Conservation (phyloP, 30 jellyfish, hydroid and myxozoan species). For the Mastigias papua region DNA sequence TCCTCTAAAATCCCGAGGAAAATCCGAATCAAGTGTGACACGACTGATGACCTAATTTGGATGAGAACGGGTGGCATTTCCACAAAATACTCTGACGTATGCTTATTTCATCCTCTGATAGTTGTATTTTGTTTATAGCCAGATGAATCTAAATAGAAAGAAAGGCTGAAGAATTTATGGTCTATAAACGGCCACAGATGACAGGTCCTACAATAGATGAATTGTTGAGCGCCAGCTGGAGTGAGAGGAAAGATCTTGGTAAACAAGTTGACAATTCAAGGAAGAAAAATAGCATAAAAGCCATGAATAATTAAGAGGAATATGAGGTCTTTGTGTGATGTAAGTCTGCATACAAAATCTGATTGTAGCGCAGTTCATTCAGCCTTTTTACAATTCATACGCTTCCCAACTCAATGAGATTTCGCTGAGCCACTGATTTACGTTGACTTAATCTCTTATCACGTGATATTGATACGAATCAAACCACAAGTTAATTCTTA, state of each 20-base stretch:
- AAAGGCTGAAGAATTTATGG: not conserved
- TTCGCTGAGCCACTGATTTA: not conserved
- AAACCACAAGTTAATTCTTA: slow-evolving; percentile 13
- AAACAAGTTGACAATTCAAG: not conserved
- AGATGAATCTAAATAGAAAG: not conserved
- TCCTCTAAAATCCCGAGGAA: no score
- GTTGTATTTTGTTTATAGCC: no score
- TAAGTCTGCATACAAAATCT: not conserved
- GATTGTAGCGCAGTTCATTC: not conserved
- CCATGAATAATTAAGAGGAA: not conserved
- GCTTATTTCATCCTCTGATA: not conserved
- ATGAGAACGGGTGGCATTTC: no score
- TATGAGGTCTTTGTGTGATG: not conserved
- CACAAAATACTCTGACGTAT: no score
- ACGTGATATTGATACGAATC: not conserved
- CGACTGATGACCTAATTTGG: no score
- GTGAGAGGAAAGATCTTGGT: not conserved
- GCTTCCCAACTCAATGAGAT: not conserved
- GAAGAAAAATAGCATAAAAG: not conserved
- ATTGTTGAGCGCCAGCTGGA: slow-evolving; percentile 1
- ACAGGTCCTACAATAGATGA: not conserved
- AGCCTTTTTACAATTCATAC: not conserved
- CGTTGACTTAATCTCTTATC: not conserved
- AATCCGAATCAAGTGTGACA: no score
- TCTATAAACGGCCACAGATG: not conserved